Percentiles rank a stretch among this genome's conserved stretches.
phyloP scores from a whole-genome alignment of 2,113 vertebrate genomes.

The Spermophilus dauricus region DNA sequence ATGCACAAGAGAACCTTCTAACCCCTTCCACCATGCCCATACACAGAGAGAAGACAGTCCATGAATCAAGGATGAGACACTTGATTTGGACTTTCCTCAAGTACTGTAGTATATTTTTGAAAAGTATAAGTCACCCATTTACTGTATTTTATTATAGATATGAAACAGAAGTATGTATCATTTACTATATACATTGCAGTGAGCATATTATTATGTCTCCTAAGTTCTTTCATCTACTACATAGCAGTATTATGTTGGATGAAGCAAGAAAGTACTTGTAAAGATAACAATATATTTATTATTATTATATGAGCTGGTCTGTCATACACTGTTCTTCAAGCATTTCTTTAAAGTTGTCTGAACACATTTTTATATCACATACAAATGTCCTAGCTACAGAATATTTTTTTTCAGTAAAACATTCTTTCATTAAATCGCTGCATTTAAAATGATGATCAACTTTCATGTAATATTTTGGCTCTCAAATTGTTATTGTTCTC shows the following conservation, averaged over 20 bases:
- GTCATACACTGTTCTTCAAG: no score
- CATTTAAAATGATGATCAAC: background rate
- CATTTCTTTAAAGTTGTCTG: no score
- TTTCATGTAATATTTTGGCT: background rate
- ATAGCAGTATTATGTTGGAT: background rate
- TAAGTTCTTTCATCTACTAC: background rate
- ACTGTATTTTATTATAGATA: background rate
- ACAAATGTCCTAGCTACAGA: background rate
- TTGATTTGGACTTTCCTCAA: background rate
- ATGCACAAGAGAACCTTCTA: background rate
- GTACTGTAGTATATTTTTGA: background rate
- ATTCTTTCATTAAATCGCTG: background rate
- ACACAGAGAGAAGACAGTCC: background rate
- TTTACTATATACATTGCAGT: background rate
- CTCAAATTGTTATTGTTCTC: background rate
- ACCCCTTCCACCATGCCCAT: background rate
- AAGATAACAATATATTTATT: background rate
- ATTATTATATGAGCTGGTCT: no score
- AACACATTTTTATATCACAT: no score
- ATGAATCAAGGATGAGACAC: background rate
- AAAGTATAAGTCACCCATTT: background rate
- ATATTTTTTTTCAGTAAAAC: background rate
- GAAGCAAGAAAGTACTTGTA: background rate
- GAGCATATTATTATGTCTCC: background rate
- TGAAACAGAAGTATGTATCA: background rate